Evolutionary conservation across 2,113 vertebrate genomes (phyloP), one percentile per base, ranked within the genome.

Genomic region (Anhinga rufa): DNA sequence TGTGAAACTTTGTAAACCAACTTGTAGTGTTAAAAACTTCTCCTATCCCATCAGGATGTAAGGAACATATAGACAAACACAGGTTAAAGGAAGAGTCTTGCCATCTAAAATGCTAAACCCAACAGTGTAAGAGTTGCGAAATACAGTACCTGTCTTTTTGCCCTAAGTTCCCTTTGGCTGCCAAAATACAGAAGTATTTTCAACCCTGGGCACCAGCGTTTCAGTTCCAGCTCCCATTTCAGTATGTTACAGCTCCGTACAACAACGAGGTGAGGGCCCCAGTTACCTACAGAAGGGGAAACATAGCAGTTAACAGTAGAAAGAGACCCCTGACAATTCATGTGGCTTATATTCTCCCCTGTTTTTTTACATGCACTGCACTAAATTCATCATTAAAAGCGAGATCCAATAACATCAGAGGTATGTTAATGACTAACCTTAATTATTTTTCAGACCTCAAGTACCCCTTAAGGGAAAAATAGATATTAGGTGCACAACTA

Each of bases 241-340:
- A 99, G 8, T 46, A 99, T 98, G 94, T 99, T 99, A 96, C 98
- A 99, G 20, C 98, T 99, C 70, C 99, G 98, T 17, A 99, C 99
- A n/a, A 99, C 98, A 75, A 99, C 97, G 34, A 99, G 98, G 72
- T 99, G 99, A 52, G 99, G 99, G 28, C 99, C 99, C 99, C 99
- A 99, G 28, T 99, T 98, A 49, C 99, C 99, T 99, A 76, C 25
- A 61, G 44, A 54, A 85, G 17, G 20, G 14, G 3, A 93, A 89
- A 82, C 31, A 82, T 0, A 84, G 61, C 40, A 82, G 22, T 87
- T 68, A 92, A 44, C 26, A 88, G n/a, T 2, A 80, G 26, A 65
- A 64, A 25, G 17, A 82, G 24, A 68, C 54, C 62, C 22, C 40
- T 82, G 52, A 76, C 22, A 76, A 38, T 24, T 26, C 31, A 54